Base-by-base conservation (phyloP, 2,113 vertebrate species). In the Butorides virescens region DNA sequence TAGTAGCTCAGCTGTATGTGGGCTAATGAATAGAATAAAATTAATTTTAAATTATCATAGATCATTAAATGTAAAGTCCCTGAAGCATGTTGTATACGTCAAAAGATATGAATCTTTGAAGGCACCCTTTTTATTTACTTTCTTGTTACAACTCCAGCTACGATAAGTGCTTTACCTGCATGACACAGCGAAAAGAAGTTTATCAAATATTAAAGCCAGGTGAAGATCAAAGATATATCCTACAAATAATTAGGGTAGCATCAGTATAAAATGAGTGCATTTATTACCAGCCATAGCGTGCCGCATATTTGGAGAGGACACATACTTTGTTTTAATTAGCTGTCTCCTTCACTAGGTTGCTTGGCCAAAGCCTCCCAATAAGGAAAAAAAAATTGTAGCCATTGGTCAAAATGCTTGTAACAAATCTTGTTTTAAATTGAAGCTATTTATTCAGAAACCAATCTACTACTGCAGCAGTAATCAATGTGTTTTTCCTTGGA, bases 341-440 rank as follows among this genome's bases (percentile, higher is more conserved):
- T 82, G 5, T 96, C 93, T 97, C 92, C 97, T 97, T 97, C 88
- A 88, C 86, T 83, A 62, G 16, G 71, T 92, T 96, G 71, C 81
- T 95, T 93, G 90, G 88, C 88, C 90, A 95, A 97, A 96, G 86
- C 90, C 92, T 97, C 93, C 91, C 46, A 82, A 97, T 98, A 98
- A 98, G 84, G 82, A 96, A 95, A 97, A 94, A 94, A 93, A 96
- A 97, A 96, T n/a, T 96, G 96, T 97, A 98, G 95, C 76, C 87
- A 94, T 96, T 97, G 96, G 95, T 98, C 97, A 98, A 97, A 98
- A 97, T 73, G 85, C 93, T 97, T 98, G 96, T 97, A 97, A 98
- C 95, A 97, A 97, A 98, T 98, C 97, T 97, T 94, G 92, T 95
- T 98, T 98, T 97, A 98, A 98, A 98, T 97, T 98, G 97, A 97